phyloP scores from a whole-genome alignment of 2,797 vertebrate species.

The Ceryle rudis region DNA sequence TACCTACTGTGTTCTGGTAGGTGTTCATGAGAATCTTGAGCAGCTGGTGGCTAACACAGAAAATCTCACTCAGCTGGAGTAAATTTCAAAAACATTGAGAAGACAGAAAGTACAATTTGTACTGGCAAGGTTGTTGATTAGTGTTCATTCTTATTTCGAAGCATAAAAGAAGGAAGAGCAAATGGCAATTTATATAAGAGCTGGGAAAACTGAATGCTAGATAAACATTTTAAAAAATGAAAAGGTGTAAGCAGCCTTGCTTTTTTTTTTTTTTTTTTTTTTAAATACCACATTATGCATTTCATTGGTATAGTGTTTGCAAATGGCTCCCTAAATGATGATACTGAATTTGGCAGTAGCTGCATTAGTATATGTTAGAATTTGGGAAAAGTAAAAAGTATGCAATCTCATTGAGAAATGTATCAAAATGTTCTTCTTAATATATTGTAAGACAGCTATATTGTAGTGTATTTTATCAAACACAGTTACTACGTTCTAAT shows the following conservation, averaged over 20 bases:
- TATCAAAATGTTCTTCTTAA: not conserved
- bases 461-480: not conserved
- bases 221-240: not conserved
- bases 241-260: rapidly evolving
- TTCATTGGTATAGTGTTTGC: not conserved
- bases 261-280: not conserved
- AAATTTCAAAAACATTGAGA: not conserved
- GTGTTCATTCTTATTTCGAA: not conserved
- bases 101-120: not conserved
- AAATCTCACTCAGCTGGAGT: not conserved
- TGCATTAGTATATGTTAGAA: not conserved
- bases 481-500: not conserved
- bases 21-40: not conserved
- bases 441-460: not conserved
- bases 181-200: not conserved
- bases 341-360: not conserved
- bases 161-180: not conserved
- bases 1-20: not conserved
- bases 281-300: not conserved
- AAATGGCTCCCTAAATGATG: not conserved
- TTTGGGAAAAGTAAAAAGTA: not conserved
- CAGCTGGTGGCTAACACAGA: not conserved
- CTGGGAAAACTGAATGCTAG: not conserved
- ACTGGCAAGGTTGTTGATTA: not conserved
- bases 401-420: not conserved